Evolutionary conservation across 2,113 vertebrate genomes (phyloP).

Genomic region (Zeus faber): DNA sequence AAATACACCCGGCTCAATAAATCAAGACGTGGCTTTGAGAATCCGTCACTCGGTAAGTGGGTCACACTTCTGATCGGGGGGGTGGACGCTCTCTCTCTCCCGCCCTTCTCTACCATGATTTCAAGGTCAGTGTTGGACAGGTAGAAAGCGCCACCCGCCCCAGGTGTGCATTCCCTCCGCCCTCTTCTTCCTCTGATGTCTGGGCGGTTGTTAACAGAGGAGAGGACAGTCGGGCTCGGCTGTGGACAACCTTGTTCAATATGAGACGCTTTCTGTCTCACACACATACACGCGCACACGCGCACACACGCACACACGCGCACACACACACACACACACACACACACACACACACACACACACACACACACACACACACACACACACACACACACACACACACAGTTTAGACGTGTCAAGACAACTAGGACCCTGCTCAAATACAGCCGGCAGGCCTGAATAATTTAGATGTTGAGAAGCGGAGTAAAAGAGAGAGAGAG

Average conservation of each 20-base stretch:
- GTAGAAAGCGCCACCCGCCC: constrained; percentile 21
- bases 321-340: no score
- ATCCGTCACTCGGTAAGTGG: constrained; percentile 73
- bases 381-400: constrained; percentile 10
- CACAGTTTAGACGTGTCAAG: constrained; percentile 44
- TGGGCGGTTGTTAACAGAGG: constrained; percentile 26
- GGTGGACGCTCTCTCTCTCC: constrained; percentile 37
- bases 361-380: no score
- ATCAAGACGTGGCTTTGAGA: constrained; percentile 69
- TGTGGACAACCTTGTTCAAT: constrained; percentile 7
- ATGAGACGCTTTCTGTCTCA: no score
- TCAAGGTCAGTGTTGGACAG: constrained; percentile 52
- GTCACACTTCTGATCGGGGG: constrained; percentile 70
- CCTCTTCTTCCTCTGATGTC: constrained; percentile 22
- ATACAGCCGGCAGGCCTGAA: constrained; percentile 52
- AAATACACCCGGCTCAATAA: constrained; percentile 66
- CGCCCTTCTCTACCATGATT: constrained; percentile 20
- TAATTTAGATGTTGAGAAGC: constrained; percentile 56
- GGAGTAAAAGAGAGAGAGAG: constrained; percentile 18
- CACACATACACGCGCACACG: no score
- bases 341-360: no score
- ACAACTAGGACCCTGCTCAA: constrained; percentile 34
- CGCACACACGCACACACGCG: no score
- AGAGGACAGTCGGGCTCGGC: constrained; percentile 16
- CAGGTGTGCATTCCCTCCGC: constrained; percentile 31